Evolutionary conservation across 2,113 vertebrate genomes (phyloP).

Genomic region (Nestor notabilis): DNA sequence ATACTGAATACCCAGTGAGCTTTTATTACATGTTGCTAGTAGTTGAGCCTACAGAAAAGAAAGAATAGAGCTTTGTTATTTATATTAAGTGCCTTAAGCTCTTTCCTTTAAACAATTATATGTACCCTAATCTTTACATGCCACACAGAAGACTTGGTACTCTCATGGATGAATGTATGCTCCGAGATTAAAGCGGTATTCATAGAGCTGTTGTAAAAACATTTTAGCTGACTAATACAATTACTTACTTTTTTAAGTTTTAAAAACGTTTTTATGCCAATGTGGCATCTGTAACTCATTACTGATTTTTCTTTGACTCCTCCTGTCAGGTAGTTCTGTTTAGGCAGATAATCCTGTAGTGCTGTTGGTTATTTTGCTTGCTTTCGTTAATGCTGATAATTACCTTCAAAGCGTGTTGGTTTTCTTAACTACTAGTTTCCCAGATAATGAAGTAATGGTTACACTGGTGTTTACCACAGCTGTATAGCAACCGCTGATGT

Average conservation of each 20-base stretch:
- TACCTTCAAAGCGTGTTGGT: fast-evolving
- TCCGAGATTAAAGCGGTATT: background rate
- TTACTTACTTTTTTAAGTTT: background rate
- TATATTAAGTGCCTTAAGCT: background rate
- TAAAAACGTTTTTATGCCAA: background rate
- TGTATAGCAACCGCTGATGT: background rate
- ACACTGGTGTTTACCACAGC: background rate
- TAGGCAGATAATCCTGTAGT: background rate
- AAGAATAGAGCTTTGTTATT: background rate
- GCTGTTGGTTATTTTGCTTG: background rate
- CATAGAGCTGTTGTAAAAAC: background rate
- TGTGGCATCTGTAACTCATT: background rate
- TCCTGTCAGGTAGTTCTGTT: background rate
- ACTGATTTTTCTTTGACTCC: background rate
- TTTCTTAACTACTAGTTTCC: background rate
- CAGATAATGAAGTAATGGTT: background rate
- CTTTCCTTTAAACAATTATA: background rate
- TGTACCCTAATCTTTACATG: background rate
- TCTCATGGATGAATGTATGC: background rate
- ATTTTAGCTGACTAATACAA: background rate
- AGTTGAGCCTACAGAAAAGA: background rate
- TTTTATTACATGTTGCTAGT: background rate
- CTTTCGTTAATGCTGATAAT: background rate
- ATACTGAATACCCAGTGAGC: no score
- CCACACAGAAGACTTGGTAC: background rate